phyloP scores from a whole-genome alignment of 2,113 vertebrate species.

The Ancistrus triradiatus region DNA sequence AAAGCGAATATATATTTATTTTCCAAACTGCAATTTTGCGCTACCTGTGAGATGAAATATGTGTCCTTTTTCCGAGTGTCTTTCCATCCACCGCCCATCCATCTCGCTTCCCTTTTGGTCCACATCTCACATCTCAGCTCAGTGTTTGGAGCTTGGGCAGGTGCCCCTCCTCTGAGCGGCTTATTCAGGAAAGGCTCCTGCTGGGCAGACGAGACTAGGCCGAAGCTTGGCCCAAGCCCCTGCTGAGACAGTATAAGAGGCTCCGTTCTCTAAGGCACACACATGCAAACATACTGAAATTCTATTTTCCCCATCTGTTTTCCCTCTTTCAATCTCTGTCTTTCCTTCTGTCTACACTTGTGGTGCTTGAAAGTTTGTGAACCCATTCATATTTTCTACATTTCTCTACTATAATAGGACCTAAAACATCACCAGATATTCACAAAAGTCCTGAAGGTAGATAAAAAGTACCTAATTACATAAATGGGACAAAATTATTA shows the following conservation, averaged over 20 bases:
- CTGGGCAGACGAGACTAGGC: conserved; percentile 74
- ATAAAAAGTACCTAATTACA: too few species aligned
- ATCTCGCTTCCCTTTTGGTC: conserved; percentile 5
- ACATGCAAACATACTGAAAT: conserved; percentile 54
- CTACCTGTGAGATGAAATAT: conserved; percentile 69
- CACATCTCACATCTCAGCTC: conserved; percentile 45
- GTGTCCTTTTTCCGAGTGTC: conserved; percentile 64
- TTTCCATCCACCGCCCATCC: conserved; percentile 60
- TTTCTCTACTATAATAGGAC: too few species aligned
- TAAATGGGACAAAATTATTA: too few species aligned
- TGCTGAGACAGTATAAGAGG: conserved; percentile 72
- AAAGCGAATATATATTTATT: conserved; percentile 50
- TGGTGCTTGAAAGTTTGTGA: too few species aligned
- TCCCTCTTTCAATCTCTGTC: conserved; percentile 61
- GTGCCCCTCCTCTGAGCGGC: conserved; percentile 77
- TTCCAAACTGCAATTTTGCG: conserved; percentile 48
- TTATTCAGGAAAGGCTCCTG: conserved; percentile 73
- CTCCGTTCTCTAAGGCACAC: conserved; percentile 63
- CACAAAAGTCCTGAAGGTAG: too few species aligned
- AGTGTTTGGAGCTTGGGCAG: conserved; percentile 69
- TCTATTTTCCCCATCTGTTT: conserved; percentile 72
- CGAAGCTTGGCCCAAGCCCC: conserved; percentile 63
- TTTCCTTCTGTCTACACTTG: conserved; percentile 42
- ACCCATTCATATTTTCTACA: too few species aligned
- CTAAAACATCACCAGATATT: too few species aligned